A percentile compares a stretch with the other conserved stretches of the same genome.
These are phyloP conservation scores for Channallabes apus DNA, from an alignment of 2,797 vertebrate genomes.

Conservation along the genomic window DNA sequence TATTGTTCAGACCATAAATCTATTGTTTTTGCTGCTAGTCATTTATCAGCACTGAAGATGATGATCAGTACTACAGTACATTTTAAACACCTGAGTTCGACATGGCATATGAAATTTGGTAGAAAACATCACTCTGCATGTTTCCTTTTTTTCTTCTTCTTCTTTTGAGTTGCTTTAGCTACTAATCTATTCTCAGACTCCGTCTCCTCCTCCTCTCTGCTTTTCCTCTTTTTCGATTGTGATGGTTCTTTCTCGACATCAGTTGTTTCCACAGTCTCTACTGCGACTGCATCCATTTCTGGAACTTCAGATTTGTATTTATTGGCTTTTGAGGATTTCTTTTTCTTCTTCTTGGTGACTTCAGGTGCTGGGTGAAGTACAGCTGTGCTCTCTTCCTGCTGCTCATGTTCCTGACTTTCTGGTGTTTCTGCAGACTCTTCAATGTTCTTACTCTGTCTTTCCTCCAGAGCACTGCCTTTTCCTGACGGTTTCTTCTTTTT, in stretches of 20 bases:
- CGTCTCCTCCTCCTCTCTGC: neutral
- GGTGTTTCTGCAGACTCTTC: conserved; percentile 7
- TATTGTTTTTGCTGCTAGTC: neutral
- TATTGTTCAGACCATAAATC: neutral
- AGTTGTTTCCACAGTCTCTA: conserved; percentile 29
- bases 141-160: conserved; percentile 48
- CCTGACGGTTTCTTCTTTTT: conserved; percentile 60
- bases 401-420: neutral
- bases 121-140: neutral
- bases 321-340: conserved; percentile 47
- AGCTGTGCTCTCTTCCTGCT: conserved; percentile 31
- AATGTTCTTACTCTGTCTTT: conserved; percentile 12
- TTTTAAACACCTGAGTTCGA: neutral
- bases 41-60: neutral
- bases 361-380: conserved; percentile 16
- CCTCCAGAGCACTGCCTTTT: conserved; percentile 28
- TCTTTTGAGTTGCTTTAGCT: conserved; percentile 50
- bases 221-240: conserved; percentile 46
- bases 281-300: conserved; percentile 16
- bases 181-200: conserved; percentile 33
- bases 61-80: neutral
- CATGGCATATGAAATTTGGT: neutral
- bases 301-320: neutral
- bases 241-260: conserved; percentile 15
- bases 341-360: conserved; percentile 58